Evolutionary conservation across 2,888 invertebrate genomes (phyloP), one percentile per base, ranked within the genome.

Genomic region (Beris morrisii): DNA sequence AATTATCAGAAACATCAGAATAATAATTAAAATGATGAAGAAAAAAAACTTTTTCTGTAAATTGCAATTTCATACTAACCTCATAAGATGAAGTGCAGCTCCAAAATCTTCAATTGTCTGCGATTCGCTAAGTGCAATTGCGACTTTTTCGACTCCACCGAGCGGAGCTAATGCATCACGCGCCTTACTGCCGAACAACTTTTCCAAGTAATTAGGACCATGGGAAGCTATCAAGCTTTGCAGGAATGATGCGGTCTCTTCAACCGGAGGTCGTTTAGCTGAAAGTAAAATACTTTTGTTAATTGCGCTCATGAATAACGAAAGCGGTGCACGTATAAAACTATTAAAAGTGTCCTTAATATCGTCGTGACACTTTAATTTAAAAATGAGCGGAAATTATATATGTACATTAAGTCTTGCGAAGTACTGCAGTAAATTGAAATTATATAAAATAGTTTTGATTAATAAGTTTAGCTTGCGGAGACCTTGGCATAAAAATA

Each of bases 221-320:
- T 97, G 97, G 71, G 95, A 95, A 56, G 94, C 93, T 75, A 97
- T 84, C 73, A 97, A 84, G 28, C 95, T 95, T 79, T 96, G 94
- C 72, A 97, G 84, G 81, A 97, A 97, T 69, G 95, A 95, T 53
- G 95, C 93, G 0, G 96, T 97, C 81, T 97, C 97, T 80, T 97
- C 96, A 43, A 97, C 96, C 59, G 97, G 97, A 73, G 97, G 97
- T 76, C 97, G 86, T 81, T 95, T 96, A 28, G 97, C 97, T 95
- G 83, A 22, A 82, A 80, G 75, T 71, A 72, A 66, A 38, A 38
- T 38, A 38, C 59, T 45, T 15, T 38, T 55, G 45, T 57, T 57
- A 57, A 57, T 57, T 57, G 13, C 57, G 12, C 22, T 57, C 57
- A 45, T 57, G 57, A 44, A 57, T 57, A 44, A 57, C 43, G 43